Conservation (phyloP, 2,797 vertebrate species). For the Pangasius sanitwongsei region DNA sequence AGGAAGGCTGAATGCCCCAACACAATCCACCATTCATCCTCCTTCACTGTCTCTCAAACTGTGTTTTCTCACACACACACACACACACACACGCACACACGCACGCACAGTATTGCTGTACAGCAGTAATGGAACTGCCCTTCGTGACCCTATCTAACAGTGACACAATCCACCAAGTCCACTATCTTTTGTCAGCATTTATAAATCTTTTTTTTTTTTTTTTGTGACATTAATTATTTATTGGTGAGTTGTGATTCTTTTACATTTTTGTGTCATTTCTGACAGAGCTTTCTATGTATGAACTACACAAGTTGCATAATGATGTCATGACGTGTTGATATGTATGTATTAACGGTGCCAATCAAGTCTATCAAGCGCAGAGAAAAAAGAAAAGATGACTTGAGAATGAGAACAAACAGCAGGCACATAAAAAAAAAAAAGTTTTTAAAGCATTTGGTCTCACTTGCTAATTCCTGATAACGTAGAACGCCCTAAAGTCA, state of each 20-base stretch:
- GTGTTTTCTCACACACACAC: conserved; percentile 1
- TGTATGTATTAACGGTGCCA: background rate
- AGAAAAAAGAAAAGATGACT: background rate
- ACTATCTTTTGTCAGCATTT: background rate
- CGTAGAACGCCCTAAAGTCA: background rate
- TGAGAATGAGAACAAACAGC: background rate
- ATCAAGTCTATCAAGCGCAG: background rate
- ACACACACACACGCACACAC: conserved; percentile 29
- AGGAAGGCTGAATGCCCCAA: conserved; percentile 72
- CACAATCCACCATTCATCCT: conserved; percentile 84
- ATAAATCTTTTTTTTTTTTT: too few species aligned
- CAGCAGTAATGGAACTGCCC: conserved; percentile 34
- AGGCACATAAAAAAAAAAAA: background rate
- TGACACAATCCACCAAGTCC: background rate
- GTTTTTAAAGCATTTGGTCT: background rate
- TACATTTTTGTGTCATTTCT: background rate
- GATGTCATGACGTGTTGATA: background rate
- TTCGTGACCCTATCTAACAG: conserved; percentile 35
- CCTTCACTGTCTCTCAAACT: conserved; percentile 44
- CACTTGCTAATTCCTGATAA: background rate
- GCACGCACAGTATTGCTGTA: background rate
- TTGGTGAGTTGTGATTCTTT: background rate
- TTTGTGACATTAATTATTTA: background rate
- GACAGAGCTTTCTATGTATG: background rate
- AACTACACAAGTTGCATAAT: background rate